Evolutionary conservation across 2,113 vertebrate species (phyloP).

Genomic region (Accipiter virgatus): DNA sequence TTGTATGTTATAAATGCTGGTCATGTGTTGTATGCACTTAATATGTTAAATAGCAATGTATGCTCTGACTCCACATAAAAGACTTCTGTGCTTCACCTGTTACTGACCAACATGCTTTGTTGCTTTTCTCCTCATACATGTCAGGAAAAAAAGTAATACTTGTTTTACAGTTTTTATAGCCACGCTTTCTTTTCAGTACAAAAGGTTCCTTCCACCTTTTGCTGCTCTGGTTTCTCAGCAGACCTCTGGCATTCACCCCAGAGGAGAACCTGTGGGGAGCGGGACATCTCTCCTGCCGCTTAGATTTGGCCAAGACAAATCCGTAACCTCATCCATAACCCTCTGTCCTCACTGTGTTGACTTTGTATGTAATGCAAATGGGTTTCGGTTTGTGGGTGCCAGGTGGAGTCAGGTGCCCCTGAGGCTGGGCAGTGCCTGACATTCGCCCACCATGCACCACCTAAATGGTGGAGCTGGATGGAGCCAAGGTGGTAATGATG

Average conservation of each 20-base stretch:
- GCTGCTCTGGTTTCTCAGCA: not conserved
- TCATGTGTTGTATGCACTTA: not conserved
- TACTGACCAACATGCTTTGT: accelerated
- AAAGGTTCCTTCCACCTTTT: not conserved
- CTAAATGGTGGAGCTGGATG: not conserved
- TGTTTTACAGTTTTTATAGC: not conserved
- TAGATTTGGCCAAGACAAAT: not conserved
- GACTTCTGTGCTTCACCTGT: not conserved
- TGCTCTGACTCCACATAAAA: not conserved
- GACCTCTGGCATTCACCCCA: not conserved
- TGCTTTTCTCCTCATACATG: not conserved
- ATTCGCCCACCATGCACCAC: accelerated
- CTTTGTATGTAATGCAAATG: not conserved
- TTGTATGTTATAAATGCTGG: not conserved
- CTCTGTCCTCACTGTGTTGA: not conserved
- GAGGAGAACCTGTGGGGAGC: not conserved
- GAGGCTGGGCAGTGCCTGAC: not conserved
- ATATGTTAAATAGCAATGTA: accelerated
- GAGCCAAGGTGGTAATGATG: not conserved
- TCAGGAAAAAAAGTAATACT: not conserved
- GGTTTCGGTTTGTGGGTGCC: not conserved
- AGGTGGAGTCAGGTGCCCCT: not conserved
- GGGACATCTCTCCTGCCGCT: not conserved
- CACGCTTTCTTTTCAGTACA: not conserved
- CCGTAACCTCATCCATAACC: accelerated